Percentiles rank a stretch among this genome's conserved stretches.
Conservation (phyloP, 2,888 invertebrate genomes). For the Cantharis lateralis region DNA sequence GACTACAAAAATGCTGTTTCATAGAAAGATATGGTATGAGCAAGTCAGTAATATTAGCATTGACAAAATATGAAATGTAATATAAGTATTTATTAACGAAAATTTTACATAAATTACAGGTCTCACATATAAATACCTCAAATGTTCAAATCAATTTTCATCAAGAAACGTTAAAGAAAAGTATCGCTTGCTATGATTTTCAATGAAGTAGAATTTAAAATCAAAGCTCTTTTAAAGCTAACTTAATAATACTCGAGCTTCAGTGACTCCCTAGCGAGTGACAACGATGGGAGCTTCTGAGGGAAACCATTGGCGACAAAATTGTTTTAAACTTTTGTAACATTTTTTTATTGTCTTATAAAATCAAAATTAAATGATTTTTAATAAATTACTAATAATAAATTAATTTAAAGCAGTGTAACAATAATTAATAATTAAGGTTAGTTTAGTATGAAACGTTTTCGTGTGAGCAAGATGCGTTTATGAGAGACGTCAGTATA, state of each 20-base stretch:
- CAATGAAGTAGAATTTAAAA: conserved; percentile 33
- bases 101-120: not conserved
- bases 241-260: conserved; percentile 32
- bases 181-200: conserved; percentile 17
- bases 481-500: not conserved
- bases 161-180: not conserved
- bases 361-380: too few relatives aligned
- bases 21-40: too few relatives aligned
- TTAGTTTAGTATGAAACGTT: not conserved
- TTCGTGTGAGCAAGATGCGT: not conserved
- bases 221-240: conserved; percentile 34
- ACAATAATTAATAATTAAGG: not conserved
- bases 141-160: not conserved
- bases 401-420: not conserved
- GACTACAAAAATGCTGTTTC: too few relatives aligned
- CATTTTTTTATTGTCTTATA: not conserved
- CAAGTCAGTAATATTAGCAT: too few relatives aligned
- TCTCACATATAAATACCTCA: not conserved
- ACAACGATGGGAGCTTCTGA: conserved; percentile 26
- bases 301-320: conserved; percentile 25
- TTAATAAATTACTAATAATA: not conserved
- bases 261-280: conserved; percentile 29
- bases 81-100: not conserved
- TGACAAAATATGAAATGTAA: too few relatives aligned
- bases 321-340: conserved; percentile 14